A percentile compares a stretch with the other conserved stretches of the same genome.
Evolutionary conservation across 2,888 invertebrate species (phyloP).

Genomic region (Blastobasis lacticolella): DNA sequence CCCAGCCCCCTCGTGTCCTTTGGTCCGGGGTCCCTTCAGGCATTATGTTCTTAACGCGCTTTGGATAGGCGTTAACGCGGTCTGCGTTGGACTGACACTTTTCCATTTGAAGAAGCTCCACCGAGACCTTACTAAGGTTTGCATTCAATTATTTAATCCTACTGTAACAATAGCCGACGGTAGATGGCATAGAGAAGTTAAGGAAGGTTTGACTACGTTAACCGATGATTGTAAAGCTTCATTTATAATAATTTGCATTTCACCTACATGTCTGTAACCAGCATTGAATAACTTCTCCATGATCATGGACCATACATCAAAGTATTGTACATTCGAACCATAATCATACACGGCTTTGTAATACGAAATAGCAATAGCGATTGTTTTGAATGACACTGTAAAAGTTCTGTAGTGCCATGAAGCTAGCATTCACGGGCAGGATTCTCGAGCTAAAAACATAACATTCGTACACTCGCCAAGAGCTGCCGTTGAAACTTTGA

Average conservation of each 20-base stretch:
- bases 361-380: constrained; percentile 26
- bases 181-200: constrained; percentile 50
- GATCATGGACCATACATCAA: constrained; percentile 30
- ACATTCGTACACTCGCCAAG: constrained; percentile 22
- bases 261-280: constrained; percentile 31
- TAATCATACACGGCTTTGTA: constrained; percentile 45
- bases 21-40: constrained; percentile 89
- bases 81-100: constrained; percentile 87
- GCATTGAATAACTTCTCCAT: constrained; percentile 40
- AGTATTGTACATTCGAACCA: constrained; percentile 16
- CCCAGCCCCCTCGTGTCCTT: constrained; percentile 85
- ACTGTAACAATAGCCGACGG: constrained; percentile 4
- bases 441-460: constrained; percentile 15
- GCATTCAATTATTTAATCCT: constrained; percentile 18
- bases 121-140: constrained; percentile 83
- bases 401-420: constrained; percentile 36
- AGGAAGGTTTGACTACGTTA: constrained; percentile 8
- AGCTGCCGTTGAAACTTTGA: constrained; percentile 36
- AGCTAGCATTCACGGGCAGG: constrained; percentile 30
- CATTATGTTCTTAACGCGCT: constrained; percentile 93
- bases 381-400: constrained; percentile 35
- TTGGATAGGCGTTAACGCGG: constrained; percentile 91
- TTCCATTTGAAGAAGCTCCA: constrained; percentile 89
- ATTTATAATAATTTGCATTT: constrained; percentile 34
- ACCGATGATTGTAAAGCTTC: constrained; percentile 26